Evolutionary conservation across 1,140 invertebrate genomes (phyloP).

Genomic region (Phenacoccus solenopsis): DNA sequence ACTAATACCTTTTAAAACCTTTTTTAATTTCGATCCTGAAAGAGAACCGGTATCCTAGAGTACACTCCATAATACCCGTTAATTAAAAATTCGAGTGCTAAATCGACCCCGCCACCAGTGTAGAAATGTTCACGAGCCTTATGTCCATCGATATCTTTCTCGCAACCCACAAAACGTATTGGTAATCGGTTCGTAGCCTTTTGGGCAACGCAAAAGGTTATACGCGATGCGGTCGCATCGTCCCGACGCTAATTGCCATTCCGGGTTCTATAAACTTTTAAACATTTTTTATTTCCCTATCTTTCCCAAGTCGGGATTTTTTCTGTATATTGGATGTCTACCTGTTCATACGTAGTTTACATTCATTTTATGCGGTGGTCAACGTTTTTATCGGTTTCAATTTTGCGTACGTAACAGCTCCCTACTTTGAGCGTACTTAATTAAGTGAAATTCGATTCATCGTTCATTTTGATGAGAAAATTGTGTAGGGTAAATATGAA

Average conservation of each 20-base stretch:
- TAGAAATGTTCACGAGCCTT: too few relatives aligned
- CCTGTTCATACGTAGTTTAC: background rate
- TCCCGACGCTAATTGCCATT: background rate
- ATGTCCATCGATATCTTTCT: too few relatives aligned
- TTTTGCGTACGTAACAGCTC: background rate
- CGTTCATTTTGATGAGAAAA: too few relatives aligned
- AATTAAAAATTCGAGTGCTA: background rate
- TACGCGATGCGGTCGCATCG: background rate
- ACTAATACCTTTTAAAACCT: conserved; percentile 10
- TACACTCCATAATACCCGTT: background rate
- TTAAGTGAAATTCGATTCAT: too few relatives aligned
- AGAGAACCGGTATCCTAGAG: background rate
- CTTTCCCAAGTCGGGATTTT: too few relatives aligned
- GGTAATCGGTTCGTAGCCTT: too few relatives aligned
- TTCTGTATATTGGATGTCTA: too few relatives aligned
- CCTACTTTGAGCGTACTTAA: too few relatives aligned
- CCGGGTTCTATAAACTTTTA: conserved; percentile 6
- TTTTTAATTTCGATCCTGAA: conserved; percentile 8
- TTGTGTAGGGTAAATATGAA: too few relatives aligned
- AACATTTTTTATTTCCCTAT: conserved; percentile 1
- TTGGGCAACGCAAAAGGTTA: background rate
- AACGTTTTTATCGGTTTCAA: background rate
- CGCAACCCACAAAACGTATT: too few relatives aligned
- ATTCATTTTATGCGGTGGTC: background rate
- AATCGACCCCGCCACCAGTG: too few relatives aligned